Base-by-base conservation (phyloP, 37 sponge, comb jelly and placozoan genomes). In the Dysidea cf. avara region DNA sequence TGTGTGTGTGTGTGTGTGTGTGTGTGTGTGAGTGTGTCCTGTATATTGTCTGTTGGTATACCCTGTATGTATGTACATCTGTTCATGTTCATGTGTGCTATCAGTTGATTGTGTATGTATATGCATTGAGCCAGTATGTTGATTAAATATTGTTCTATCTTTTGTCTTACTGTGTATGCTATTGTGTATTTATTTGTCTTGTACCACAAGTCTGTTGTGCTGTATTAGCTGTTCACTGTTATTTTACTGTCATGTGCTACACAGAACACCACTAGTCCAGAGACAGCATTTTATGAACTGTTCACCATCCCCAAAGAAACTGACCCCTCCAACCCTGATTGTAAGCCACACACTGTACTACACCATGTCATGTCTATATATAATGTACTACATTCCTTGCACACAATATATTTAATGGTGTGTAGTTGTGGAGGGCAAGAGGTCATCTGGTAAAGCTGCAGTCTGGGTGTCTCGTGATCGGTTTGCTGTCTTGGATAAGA, bases 391-490 rank as follows among this genome's bases (percentile, higher is more conserved):
- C n/a, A n/a, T n/a, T n/a, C n/a, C n/a, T n/a, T n/a, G n/a, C n/a
- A 11, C 0, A 37, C 71, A 3, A 25, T 64, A 12, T 77, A 13
- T 47, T 1, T 31, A 14, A 30, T 2, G 24, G 65, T 3, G 28
- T 80, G 40, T 35, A 79, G 77, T 53, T 63, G 84, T 90, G 53
- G 90, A 94, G 64, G 83, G 89, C 1, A 91, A 85, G 71, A 65
- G 92, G 40, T 78, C 93, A 14, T 64, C 85, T 17, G 99, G 95
- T 16, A 56, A 86, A 22, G 61, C 78, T 58, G 95, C 89, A 32
- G 87, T 94, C 6, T 94, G 95, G 99, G 81, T 94, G 52, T 95
- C 95, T 7, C 39, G 95, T 37, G 91, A 97, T 80, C 82, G 96
- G 40, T 97, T 95, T 82, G 92, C 99, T 39, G 87, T 91, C 26